Base-by-base conservation (phyloP, 1,140 invertebrate genomes). In the Caenorhabditis remanei region DNA sequence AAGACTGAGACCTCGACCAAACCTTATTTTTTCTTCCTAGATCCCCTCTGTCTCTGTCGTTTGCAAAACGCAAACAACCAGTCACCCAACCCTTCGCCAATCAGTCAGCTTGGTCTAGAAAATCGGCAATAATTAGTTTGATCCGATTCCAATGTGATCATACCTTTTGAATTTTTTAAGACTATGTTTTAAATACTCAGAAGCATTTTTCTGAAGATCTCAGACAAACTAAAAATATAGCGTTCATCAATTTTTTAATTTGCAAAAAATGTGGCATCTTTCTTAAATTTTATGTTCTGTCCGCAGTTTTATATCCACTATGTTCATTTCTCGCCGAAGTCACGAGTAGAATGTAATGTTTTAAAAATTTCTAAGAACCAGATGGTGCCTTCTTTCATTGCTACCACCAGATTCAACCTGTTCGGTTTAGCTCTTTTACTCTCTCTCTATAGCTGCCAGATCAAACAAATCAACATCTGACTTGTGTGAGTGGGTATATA, bases 401-500 rank as follows among this genome's bases (percentile, higher is more conserved):
- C 83, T 14, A 84, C 43, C 50, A 40, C 14, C n/a, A 85, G 46
- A 83, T 65, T 56, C 43, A 21, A 40, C 14, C 55, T n/a, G 13
- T 9, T 53, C 61, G 16, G 2, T 21, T 46, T 71, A 19, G 50
- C 61, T 53, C 41, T 53, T 3, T 53, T n/a, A n/a, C 50, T 53
- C 50, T 53, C 32, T 32, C 2, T 0, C 32, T 48, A 11, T 19
- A 63, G 41, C 21, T n/a, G 41, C 13, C 50, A 67, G 61, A 71
- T 53, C 50, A 65, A 85, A 55, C 84, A 85, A 85, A 85, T 53
- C 65, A 67, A 32, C 32, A 84, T 61, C 83, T 84, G 65, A 65
- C 41, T 85, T 55, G 58, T 43, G 40, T n/a, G 58, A 24, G 65
- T 48, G 50, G 56, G 83, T 84, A 46, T 56, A 46, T 21, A 53